These are phyloP conservation scores for Neoarius graeffei DNA, from an alignment of 2,113 vertebrate genomes.

Conservation along the genomic window DNA sequence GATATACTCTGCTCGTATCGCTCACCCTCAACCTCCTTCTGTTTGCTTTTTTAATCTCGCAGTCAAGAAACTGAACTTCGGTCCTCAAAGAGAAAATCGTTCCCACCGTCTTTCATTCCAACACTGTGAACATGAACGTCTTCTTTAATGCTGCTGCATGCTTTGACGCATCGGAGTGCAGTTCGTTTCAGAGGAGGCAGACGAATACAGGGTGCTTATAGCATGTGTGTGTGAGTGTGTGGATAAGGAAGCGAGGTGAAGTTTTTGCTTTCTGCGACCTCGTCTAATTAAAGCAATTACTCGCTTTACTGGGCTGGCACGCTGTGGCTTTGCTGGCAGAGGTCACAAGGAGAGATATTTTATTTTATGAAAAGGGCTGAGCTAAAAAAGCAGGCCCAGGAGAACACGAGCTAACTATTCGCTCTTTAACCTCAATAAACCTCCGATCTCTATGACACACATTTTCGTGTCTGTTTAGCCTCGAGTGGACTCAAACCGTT, in stretches of 20 bases:
- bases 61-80: background rate
- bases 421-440: slow-evolving; percentile 45
- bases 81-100: background rate
- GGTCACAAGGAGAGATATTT: slow-evolving; percentile 54
- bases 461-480: background rate
- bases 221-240: slow-evolving; percentile 36
- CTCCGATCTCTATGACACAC: slow-evolving; percentile 9
- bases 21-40: background rate
- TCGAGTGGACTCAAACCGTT: background rate
- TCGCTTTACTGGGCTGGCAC: slow-evolving; percentile 57
- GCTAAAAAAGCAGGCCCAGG: slow-evolving; percentile 24
- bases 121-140: background rate
- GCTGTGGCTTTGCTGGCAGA: slow-evolving; percentile 40
- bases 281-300: slow-evolving; percentile 60
- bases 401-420: slow-evolving; percentile 19
- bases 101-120: background rate
- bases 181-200: slow-evolving; percentile 19
- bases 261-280: slow-evolving; percentile 55
- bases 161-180: background rate
- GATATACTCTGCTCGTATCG: background rate
- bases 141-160: background rate
- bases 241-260: slow-evolving; percentile 52
- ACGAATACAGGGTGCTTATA: slow-evolving; percentile 11
- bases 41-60: background rate
- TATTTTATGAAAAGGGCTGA: slow-evolving; percentile 31